Evolutionary conservation across 2,888 invertebrate species (phyloP).

Genomic region (Volucella inanis): DNA sequence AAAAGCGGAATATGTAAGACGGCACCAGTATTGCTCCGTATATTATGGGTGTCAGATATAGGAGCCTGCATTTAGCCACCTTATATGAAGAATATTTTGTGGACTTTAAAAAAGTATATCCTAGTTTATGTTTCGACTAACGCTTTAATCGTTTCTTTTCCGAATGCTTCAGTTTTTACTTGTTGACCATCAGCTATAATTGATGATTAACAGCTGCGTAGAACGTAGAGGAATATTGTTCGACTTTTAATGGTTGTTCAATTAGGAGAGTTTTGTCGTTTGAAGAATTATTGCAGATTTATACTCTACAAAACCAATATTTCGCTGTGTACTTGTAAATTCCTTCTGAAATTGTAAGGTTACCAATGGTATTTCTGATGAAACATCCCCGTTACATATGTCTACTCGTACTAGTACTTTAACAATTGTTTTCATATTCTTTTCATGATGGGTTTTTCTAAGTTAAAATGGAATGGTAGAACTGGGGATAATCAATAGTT

Average conservation of each 20-base stretch:
- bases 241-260: conserved; percentile 55
- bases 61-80: too few relatives aligned
- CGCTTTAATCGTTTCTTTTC: too few relatives aligned
- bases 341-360: conserved; percentile 57
- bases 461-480: conserved; percentile 27
- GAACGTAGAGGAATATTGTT: not conserved
- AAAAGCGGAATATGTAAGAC: too few relatives aligned
- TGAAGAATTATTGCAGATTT: conserved; percentile 45
- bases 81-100: too few relatives aligned
- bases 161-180: too few relatives aligned
- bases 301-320: conserved; percentile 54
- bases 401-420: conserved; percentile 57
- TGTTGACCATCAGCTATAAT: too few relatives aligned
- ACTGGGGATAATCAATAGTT: not conserved
- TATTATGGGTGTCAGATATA: too few relatives aligned
- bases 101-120: too few relatives aligned
- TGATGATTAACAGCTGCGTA: too few relatives aligned
- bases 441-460: conserved; percentile 36
- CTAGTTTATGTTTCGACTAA: too few relatives aligned
- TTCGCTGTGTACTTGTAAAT: conserved; percentile 46
- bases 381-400: conserved; percentile 41
- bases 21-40: too few relatives aligned
- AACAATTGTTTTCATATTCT: conserved; percentile 39
- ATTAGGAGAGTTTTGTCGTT: conserved; percentile 34
- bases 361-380: conserved; percentile 29